A percentile compares a stretch with the other conserved stretches of the same genome.
Evolutionary conservation across 2,797 vertebrate species (phyloP).

Genomic region (Gambelia wislizenii): DNA sequence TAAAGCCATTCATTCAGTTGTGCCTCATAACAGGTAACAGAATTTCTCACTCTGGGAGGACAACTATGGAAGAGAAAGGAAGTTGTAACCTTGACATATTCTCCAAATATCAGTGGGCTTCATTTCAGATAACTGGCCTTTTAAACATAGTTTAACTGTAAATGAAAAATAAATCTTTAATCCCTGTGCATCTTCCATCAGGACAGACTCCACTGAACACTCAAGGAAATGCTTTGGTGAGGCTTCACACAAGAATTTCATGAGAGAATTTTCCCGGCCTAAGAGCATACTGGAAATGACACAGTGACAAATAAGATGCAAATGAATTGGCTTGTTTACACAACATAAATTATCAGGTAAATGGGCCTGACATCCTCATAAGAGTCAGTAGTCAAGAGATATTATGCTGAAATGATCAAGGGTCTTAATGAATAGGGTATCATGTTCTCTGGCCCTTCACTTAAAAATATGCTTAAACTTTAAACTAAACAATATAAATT

Average conservation of each 20-base stretch:
- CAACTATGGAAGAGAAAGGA: not conserved
- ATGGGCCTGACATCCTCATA: slow-evolving; percentile 24
- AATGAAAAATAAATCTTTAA: slow-evolving; percentile 63
- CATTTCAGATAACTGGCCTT: slow-evolving; percentile 37
- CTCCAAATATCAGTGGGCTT: slow-evolving; percentile 38
- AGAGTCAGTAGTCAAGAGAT: slow-evolving; percentile 37
- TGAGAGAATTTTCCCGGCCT: slow-evolving; percentile 13
- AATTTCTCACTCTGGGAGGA: not conserved
- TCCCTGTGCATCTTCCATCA: slow-evolving; percentile 34
- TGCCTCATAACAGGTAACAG: not conserved
- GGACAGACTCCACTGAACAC: slow-evolving; percentile 52
- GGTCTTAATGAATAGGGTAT: slow-evolving; percentile 18
- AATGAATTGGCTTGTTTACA: slow-evolving; percentile 50
- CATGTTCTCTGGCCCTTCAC: slow-evolving; percentile 34
- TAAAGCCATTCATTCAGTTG: not conserved
- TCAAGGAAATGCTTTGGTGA: slow-evolving; percentile 45
- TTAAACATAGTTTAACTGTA: slow-evolving; percentile 35
- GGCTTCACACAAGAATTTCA: slow-evolving; percentile 32
- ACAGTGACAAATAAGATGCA: slow-evolving; percentile 42
- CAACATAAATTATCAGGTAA: slow-evolving; percentile 50
- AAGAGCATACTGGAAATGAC: slow-evolving; percentile 50
- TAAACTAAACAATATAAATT: not conserved
- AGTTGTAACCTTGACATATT: slow-evolving; percentile 17
- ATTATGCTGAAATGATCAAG: slow-evolving; percentile 43
- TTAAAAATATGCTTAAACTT: slow-evolving; percentile 54